Base-by-base conservation (phyloP, 2,797 vertebrate species). In the Emydoidea blandingii region DNA sequence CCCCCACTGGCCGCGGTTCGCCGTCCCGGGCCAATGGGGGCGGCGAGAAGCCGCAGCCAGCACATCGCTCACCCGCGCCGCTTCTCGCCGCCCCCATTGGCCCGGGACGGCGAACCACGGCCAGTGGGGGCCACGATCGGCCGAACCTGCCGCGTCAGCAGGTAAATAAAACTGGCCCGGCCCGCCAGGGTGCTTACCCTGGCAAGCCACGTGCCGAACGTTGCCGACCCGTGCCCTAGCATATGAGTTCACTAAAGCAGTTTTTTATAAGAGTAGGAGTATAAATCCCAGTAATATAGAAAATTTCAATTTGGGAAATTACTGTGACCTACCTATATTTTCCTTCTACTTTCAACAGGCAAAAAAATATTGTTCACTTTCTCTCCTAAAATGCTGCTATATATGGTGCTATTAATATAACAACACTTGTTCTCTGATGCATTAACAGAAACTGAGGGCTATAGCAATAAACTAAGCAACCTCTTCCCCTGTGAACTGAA, bases 361-460 rank as follows among this genome's bases (percentile, higher is more conserved):
- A 52, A 82, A 88, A 82, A 23, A 81, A 0, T 62, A 68, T 52
- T 41, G 79, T 88, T 78, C 52, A 16, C 44, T 86, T 79, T 50
- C 8, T 82, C 72, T 72, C 88, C 62, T 34, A 57, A 85, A 41
- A 72, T 76, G 49, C 85, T 53, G 49, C 83, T 37, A 31, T 79
- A 68, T 8, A 84, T 89, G 29, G 49, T 81, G 31, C 81, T 91
- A 81, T 34, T 85, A 62, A 44, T 79, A 37, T 52, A 81, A 81
- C 0, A 47, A 47, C 1, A 27, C 47, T 89, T 91, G 72, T 72
- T 95, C 91, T 79, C 88, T 81, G 41, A 72, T 49, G 34, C 37
- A 31, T 85, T 83, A 81, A 78, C 31, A 83, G 86, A 94, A 91
- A 89, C 23, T 53, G 54, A 90, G 49, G 81, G 79, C 83, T 76